Percentiles rank a stretch among this genome's conserved stretches.
These are phyloP conservation scores for Berghia stephanieae DNA, from an alignment of 1,140 invertebrate genomes.

Conservation along the genomic window DNA sequence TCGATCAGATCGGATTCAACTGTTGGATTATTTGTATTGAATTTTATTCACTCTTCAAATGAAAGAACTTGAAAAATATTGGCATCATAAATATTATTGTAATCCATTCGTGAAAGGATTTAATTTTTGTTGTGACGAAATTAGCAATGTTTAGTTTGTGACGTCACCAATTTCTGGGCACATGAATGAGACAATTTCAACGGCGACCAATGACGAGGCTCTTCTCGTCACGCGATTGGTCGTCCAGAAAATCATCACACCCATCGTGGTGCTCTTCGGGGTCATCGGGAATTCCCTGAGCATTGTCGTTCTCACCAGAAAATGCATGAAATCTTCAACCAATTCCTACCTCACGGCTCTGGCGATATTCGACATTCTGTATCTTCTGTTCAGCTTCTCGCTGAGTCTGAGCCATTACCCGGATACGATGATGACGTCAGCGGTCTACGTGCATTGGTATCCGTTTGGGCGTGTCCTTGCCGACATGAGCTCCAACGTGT, in stretches of 20 bases:
- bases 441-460: slow-evolving; percentile 46
- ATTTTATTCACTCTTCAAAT: no score
- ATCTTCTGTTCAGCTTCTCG: slow-evolving; percentile 74
- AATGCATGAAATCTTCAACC: slow-evolving; percentile 91
- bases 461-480: slow-evolving; percentile 72
- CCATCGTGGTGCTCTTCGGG: slow-evolving; percentile 82
- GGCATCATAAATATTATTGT: no score
- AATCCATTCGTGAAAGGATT: no score
- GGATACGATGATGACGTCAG: slow-evolving; percentile 71
- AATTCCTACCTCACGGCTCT: slow-evolving; percentile 90
- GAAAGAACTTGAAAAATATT: no score
- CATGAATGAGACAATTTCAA: not conserved
- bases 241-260: slow-evolving; percentile 67
- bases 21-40: no score
- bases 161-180: not conserved
- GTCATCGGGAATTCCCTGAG: slow-evolving; percentile 87
- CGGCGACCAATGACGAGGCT: not conserved
- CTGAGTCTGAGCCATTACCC: slow-evolving; percentile 70
- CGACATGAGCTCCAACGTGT: slow-evolving; percentile 74
- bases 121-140: no score
- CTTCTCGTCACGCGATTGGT: slow-evolving; percentile 32
- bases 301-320: slow-evolving; percentile 84
- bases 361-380: slow-evolving; percentile 84
- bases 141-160: no score
- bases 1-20: no score